Evolutionary conservation across 1,140 invertebrate species (phyloP).

Genomic region (Thalassaphorura encarpata): DNA sequence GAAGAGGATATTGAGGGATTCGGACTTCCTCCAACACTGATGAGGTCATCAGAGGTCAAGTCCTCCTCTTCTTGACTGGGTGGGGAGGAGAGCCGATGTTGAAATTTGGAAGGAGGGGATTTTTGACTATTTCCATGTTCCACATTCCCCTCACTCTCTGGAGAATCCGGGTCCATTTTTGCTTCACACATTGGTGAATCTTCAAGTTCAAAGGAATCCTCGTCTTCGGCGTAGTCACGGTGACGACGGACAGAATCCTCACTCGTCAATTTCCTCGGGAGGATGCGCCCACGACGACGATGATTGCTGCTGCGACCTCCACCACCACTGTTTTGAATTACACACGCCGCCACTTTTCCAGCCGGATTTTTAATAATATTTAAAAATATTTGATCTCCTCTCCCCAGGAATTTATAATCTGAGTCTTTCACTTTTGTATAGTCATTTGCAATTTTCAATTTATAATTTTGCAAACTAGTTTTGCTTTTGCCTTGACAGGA

Average conservation of each 20-base stretch:
- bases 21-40: conserved; percentile 31
- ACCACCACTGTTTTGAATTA: too few relatives aligned
- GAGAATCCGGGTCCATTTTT: conserved; percentile 33
- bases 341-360: too few relatives aligned
- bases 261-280: too few relatives aligned
- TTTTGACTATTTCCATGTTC: not conserved
- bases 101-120: conserved; percentile 5
- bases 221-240: too few relatives aligned
- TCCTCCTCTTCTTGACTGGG: conserved; percentile 28
- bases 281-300: too few relatives aligned
- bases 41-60: conserved; percentile 25
- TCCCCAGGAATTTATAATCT: too few relatives aligned
- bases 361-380: too few relatives aligned
- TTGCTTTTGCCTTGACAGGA: not conserved
- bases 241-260: too few relatives aligned
- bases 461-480: not conserved
- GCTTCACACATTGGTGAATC: conserved; percentile 32
- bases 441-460: not conserved
- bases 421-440: too few relatives aligned
- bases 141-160: conserved; percentile 30
- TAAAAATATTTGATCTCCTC: too few relatives aligned
- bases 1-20: conserved; percentile 16
- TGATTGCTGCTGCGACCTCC: too few relatives aligned
- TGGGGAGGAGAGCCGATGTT: conserved; percentile 22
- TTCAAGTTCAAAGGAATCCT: not conserved